phyloP scores from a whole-genome alignment of 2,888 invertebrate species.

The Graphium colonna region DNA sequence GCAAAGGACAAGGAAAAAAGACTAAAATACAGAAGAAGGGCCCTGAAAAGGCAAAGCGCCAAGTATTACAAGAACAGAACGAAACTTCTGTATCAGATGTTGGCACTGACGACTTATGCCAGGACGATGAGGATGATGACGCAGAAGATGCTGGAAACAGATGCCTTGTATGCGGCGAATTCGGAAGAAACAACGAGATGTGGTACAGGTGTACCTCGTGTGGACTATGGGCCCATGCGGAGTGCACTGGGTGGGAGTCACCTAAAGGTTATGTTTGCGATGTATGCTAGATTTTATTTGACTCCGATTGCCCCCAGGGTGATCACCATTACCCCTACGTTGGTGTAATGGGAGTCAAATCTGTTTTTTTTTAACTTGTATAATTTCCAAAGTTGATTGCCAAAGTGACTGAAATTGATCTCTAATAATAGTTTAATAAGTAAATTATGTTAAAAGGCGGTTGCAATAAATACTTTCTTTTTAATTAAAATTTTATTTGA shows the following conservation, averaged over 20 bases:
- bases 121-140: slow-evolving; percentile 12
- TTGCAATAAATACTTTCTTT: neutral
- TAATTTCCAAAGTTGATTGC: slow-evolving; percentile 28
- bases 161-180: slow-evolving; percentile 24
- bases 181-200: slow-evolving; percentile 26
- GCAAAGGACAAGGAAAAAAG: slow-evolving; percentile 29
- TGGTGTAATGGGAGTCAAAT: slow-evolving; percentile 32
- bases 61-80: slow-evolving; percentile 31
- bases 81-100: slow-evolving; percentile 30
- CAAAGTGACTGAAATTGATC: slow-evolving; percentile 31
- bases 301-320: slow-evolving; percentile 32
- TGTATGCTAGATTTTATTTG: slow-evolving; percentile 31
- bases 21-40: slow-evolving; percentile 29
- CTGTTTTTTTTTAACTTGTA: slow-evolving; percentile 34
- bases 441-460: neutral
- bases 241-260: slow-evolving; percentile 24
- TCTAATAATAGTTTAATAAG: slow-evolving; percentile 22
- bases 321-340: slow-evolving; percentile 34
- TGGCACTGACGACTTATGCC: slow-evolving; percentile 21
- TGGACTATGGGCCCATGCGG: slow-evolving; percentile 29
- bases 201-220: slow-evolving; percentile 29
- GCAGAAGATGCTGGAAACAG: slow-evolving; percentile 17
- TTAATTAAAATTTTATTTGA: neutral
- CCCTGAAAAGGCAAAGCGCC: slow-evolving; percentile 30
- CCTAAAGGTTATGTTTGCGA: slow-evolving; percentile 24